Conservation (phyloP, 2,797 vertebrate species). For the Syncerus caffer region DNA sequence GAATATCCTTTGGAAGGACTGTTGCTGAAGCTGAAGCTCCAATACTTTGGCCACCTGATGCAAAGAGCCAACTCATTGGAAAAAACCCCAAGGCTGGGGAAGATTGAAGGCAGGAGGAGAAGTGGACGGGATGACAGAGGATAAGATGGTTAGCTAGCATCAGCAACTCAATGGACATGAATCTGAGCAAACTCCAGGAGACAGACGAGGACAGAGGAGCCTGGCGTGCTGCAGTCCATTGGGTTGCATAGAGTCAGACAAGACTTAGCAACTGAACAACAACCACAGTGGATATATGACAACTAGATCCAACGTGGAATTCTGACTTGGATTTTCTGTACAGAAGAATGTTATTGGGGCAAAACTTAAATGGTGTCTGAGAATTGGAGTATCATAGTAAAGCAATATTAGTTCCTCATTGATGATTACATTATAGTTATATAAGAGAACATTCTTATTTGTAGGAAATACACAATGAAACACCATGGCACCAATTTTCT, state of each 20-base stretch:
- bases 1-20: background rate
- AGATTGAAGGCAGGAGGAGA: background rate
- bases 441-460: background rate
- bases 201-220: background rate
- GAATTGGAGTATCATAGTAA: background rate
- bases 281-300: background rate
- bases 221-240: background rate
- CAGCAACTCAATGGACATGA: background rate
- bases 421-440: background rate
- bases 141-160: background rate
- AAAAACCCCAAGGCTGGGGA: background rate
- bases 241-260: background rate
- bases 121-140: background rate
- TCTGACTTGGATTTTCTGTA: background rate
- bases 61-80: background rate
- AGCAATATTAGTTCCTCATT: background rate
- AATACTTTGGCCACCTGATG: background rate
- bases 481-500: background rate
- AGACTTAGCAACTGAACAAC: background rate
- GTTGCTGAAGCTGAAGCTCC: background rate
- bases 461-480: background rate
- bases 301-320: background rate
- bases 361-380: background rate
- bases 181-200: background rate
- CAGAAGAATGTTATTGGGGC: background rate